Percentiles rank a stretch among this genome's conserved stretches.
Conservation (phyloP, 2,113 vertebrate genomes). For the Hippocampus guttulatus region DNA sequence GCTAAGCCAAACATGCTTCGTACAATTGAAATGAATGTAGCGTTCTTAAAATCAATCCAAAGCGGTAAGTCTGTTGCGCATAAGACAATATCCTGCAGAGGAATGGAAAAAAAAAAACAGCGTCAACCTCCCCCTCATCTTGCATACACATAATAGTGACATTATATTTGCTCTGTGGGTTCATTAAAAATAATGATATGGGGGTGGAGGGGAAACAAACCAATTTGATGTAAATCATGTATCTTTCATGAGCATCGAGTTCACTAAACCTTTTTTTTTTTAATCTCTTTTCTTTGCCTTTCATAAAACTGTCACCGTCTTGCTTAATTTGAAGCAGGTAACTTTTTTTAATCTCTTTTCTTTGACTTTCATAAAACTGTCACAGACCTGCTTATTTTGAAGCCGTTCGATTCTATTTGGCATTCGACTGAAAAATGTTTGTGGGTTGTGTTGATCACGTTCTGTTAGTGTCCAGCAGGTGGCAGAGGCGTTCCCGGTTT, state of each 20-base stretch:
- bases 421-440: too few species aligned
- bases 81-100: not conserved
- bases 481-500: too few species aligned
- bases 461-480: too few species aligned
- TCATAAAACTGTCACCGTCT: not conserved
- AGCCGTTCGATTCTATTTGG: too few species aligned
- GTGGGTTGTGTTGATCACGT: too few species aligned
- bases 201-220: not conserved
- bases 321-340: too few species aligned
- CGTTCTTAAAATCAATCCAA: not conserved
- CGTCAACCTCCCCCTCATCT: not conserved
- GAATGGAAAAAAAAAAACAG: not conserved
- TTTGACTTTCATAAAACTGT: not conserved
- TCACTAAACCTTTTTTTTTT: not conserved
- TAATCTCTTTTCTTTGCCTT: not conserved
- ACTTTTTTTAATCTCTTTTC: not conserved
- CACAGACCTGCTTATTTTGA: too few species aligned
- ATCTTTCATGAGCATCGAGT: not conserved
- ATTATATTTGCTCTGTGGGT: not conserved
- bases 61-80: not conserved
- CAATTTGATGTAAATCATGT: not conserved
- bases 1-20: not conserved
- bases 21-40: not conserved
- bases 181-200: constrained; percentile 3
- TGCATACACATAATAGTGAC: not conserved